A percentile compares a stretch with the other conserved stretches of the same genome.
Conservation (phyloP, 2,113 vertebrate species). For the Cacatua alba region DNA sequence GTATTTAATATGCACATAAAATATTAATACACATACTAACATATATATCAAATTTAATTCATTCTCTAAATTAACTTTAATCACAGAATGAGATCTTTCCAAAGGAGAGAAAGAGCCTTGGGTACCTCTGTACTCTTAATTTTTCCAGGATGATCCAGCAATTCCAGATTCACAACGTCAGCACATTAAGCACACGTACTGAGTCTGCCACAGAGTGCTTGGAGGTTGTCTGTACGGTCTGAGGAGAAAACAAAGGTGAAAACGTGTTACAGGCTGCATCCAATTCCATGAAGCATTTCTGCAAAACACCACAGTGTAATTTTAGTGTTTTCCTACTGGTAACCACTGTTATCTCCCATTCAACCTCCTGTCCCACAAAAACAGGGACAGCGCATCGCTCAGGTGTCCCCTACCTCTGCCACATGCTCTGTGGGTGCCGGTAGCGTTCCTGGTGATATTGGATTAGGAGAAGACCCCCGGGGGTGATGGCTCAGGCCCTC, state of each 20-base stretch:
- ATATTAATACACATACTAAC: neutral
- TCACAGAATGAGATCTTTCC: neutral
- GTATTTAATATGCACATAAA: neutral
- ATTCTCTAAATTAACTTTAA: neutral
- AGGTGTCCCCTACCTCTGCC: neutral
- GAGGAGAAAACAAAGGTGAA: neutral
- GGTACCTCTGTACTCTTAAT: neutral
- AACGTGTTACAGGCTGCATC: neutral
- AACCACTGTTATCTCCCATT: neutral
- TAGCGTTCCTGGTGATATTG: neutral
- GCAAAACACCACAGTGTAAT: neutral
- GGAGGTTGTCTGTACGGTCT: neutral
- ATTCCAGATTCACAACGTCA: accelerated
- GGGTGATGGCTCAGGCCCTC: neutral
- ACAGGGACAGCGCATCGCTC: accelerated
- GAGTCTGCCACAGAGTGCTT: neutral
- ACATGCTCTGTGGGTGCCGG: accelerated
- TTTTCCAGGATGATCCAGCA: neutral
- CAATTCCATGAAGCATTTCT: neutral
- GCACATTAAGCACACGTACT: accelerated
- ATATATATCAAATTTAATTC: neutral
- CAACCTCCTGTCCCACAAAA: neutral
- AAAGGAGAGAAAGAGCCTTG: neutral
- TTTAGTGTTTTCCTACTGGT: neutral
- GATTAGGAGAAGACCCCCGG: neutral